Evolutionary conservation across 2,113 vertebrate species (phyloP).

Genomic region (Chrysochloris asiatica): DNA sequence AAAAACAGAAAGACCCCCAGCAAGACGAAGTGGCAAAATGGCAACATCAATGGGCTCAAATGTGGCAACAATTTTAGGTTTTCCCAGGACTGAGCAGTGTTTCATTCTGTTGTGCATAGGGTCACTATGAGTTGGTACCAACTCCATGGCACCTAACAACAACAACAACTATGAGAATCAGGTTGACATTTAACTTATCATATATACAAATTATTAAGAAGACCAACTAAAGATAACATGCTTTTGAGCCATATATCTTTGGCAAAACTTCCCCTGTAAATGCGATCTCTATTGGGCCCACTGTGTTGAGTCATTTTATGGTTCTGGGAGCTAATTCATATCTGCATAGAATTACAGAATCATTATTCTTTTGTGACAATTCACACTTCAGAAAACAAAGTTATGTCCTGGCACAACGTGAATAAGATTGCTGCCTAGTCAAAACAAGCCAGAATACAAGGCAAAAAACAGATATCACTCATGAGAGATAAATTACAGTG

Average conservation of each 20-base stretch:
- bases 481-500: constrained; percentile 46
- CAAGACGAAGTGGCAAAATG: too few species aligned
- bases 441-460: constrained; percentile 30
- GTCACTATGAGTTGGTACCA: too few species aligned
- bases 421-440: constrained; percentile 50
- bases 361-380: constrained; percentile 49
- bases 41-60: too few species aligned
- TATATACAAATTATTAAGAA: too few species aligned
- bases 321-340: constrained; percentile 38
- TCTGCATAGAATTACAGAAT: constrained; percentile 35
- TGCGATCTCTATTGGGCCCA: background rate
- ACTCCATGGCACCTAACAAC: too few species aligned
- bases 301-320: constrained; percentile 1
- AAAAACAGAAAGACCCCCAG: too few species aligned
- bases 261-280: constrained; percentile 43
- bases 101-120: too few species aligned
- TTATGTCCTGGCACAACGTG: background rate
- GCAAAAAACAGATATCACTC: constrained; percentile 2
- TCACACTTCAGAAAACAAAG: constrained; percentile 29
- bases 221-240: background rate
- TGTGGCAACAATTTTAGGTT: too few species aligned
- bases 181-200: too few species aligned
- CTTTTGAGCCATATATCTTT: constrained; percentile 48
- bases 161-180: too few species aligned
- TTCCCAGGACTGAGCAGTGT: too few species aligned